Percentiles rank a stretch among this genome's conserved stretches.
phyloP scores from a whole-genome alignment of 2,113 vertebrate species.

The Pseudorasbora parva region DNA sequence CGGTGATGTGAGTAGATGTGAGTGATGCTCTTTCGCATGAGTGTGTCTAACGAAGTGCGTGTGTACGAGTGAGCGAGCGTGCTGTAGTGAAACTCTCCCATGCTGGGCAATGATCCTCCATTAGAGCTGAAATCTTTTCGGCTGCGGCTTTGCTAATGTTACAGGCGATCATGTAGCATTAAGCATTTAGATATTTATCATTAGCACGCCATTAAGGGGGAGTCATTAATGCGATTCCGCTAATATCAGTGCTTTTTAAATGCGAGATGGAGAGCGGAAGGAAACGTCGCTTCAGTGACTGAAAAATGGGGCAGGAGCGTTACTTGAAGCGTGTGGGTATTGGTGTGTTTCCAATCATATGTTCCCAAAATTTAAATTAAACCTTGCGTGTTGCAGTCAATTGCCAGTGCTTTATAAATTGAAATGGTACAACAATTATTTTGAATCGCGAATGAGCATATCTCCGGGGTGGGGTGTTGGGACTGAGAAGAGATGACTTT shows the following conservation, averaged over 20 bases:
- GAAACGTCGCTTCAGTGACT: slow-evolving; percentile 32
- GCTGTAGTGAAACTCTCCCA: slow-evolving; percentile 19
- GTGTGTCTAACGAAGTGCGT: slow-evolving; percentile 24
- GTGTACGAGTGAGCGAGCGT: slow-evolving; percentile 4
- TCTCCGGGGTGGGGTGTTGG: not conserved
- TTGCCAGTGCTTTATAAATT: not conserved
- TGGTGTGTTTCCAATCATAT: slow-evolving; percentile 6
- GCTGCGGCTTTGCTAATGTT: slow-evolving; percentile 55
- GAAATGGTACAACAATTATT: not conserved
- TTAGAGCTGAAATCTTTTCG: slow-evolving; percentile 54
- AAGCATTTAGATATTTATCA: slow-evolving; percentile 60
- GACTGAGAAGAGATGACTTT: not conserved
- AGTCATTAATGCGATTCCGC: slow-evolving; percentile 54
- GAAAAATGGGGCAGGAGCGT: slow-evolving; percentile 41
- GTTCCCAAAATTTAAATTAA: slow-evolving; percentile 4
- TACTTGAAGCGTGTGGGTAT: not conserved
- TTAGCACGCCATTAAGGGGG: slow-evolving; percentile 48
- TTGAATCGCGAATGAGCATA: not conserved
- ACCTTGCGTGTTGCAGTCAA: not conserved
- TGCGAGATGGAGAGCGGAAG: slow-evolving; percentile 22
- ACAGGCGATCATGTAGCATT: slow-evolving; percentile 60
- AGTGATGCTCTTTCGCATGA: slow-evolving; percentile 2
- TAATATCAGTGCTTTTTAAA: slow-evolving; percentile 53
- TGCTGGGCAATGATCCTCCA: slow-evolving; percentile 52
- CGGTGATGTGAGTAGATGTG: slow-evolving; percentile 36